phyloP scores from a whole-genome alignment of 2,888 invertebrate genomes.

The Drosophila meridionalis region DNA sequence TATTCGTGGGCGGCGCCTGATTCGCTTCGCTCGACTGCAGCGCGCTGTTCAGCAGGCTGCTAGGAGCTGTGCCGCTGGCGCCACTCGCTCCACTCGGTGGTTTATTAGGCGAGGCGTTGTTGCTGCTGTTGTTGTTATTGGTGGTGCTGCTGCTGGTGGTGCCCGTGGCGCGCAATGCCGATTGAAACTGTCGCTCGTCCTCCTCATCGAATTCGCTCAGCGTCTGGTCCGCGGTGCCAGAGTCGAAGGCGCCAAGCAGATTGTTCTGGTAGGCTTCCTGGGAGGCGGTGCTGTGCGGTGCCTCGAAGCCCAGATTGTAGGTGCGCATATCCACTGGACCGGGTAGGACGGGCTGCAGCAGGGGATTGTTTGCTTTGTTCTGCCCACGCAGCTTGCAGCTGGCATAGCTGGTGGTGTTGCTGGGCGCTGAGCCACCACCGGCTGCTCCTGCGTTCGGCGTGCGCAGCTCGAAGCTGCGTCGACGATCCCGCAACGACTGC shows the following conservation, averaged over 20 bases:
- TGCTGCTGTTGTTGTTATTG: constrained; percentile 11
- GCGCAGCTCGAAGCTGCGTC: constrained; percentile 90
- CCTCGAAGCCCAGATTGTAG: constrained; percentile 87
- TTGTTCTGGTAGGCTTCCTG: constrained; percentile 88
- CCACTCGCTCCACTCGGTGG: constrained; percentile 11
- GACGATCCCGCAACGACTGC: constrained; percentile 91
- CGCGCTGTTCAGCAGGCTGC: constrained; percentile 39
- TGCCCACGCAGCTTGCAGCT: constrained; percentile 79
- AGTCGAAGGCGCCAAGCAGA: constrained; percentile 88
- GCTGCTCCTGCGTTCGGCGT: constrained; percentile 49
- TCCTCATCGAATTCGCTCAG: constrained; percentile 92
- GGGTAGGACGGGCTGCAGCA: constrained; percentile 90
- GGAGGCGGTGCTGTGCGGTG: constrained; percentile 85
- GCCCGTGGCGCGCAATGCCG: constrained; percentile 88
- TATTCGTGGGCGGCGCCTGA: constrained; percentile 51
- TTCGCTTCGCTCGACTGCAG: constrained; percentile 70
- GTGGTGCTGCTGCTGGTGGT: constrained; percentile 75
- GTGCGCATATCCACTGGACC: constrained; percentile 96
- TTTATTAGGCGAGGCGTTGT: constrained; percentile 50
- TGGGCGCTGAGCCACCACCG: constrained; percentile 11
- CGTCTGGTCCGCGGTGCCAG: constrained; percentile 89
- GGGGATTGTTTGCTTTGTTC: constrained; percentile 73
- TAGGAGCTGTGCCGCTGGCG: constrained; percentile 13
- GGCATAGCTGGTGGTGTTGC: constrained; percentile 62
- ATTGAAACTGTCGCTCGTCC: constrained; percentile 91